Evolutionary conservation across 2,797 vertebrate genomes (phyloP), one percentile per base, ranked within the genome.

Genomic region (Urosaurus nigricauda): DNA sequence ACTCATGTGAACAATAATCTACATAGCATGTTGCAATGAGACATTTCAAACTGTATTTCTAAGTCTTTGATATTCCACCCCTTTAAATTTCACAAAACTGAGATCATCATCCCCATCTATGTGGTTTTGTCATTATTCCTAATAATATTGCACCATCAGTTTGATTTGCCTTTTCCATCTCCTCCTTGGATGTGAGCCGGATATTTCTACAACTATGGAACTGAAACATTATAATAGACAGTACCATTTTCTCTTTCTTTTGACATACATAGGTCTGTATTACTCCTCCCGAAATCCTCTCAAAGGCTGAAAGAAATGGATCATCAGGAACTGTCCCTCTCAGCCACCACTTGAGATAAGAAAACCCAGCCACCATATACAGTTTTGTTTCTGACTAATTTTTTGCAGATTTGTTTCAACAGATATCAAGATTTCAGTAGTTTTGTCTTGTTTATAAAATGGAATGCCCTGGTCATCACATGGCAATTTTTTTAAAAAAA

Each of bases 31-130:
- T 92, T 96, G 94, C 83, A 93, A 83, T 89, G 81, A 93, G 88
- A 85, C 68, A 86, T 92, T 89, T 85, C 35, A 94, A 95, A 85
- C 83, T 85, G n/a, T 79, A 17, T 58, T 94, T 60, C 84, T 92
- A 88, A 85, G 93, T 78, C 87, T 93, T 89, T 73, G 53, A 93
- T 93, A 95, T 93, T 83, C 92, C 79, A 78, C 90, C 47, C 93
- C 87, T 88, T 93, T 93, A 93, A 94, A 84, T 92, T 92, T 89
- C 79, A 88, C 73, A 87, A 79, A 63, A 83, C 83, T 88, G 24
- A 91, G 3, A 91, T 47, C 43, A 89, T 11, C 68, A 21, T 86
- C 24, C 73, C 79, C 71, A 75, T 29, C 79, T 93, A 37, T 89
- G 32, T 53, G 80, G 70, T 84, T 89, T 68, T 87, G 86, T 73